Evolutionary conservation across 1,140 invertebrate genomes (phyloP).

Genomic region (Drosophila virilis): DNA sequence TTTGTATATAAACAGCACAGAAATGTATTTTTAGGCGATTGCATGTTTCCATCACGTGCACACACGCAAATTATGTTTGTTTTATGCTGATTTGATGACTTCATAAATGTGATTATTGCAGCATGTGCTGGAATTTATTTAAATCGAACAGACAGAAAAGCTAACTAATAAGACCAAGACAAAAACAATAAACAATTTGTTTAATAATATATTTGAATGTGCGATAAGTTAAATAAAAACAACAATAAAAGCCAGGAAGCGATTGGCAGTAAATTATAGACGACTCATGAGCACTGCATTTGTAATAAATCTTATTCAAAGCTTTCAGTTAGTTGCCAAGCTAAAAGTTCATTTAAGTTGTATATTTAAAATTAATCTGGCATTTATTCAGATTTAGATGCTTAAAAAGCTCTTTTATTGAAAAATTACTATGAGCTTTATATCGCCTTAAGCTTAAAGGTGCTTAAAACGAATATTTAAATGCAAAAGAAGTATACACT

Average conservation of each 20-base stretch:
- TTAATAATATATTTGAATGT: background rate
- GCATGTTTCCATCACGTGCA: slow-evolving; percentile 68
- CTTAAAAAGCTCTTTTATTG: no score
- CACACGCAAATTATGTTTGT: slow-evolving; percentile 58
- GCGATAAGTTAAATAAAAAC: background rate
- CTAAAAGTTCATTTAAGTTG: no score
- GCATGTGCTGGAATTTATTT: background rate
- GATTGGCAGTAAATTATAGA: no score
- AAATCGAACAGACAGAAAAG: background rate
- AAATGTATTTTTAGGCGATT: slow-evolving; percentile 56
- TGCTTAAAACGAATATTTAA: no score
- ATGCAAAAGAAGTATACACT: no score
- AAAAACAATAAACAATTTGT: background rate
- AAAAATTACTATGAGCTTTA: no score
- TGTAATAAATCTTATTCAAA: no score
- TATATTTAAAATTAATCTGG: no score
- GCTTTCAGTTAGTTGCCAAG: no score
- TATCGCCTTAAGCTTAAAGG: no score
- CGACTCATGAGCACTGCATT: no score
- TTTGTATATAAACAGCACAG: slow-evolving; percentile 21
- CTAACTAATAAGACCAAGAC: slow-evolving; percentile 1
- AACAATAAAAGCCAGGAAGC: background rate
- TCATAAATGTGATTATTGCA: slow-evolving; percentile 33
- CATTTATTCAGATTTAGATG: no score
- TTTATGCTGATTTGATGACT: slow-evolving; percentile 70